A percentile compares a stretch with the other conserved stretches of the same genome.
Conservation (phyloP, 2,113 vertebrate species). For the Pheucticus melanocephalus region DNA sequence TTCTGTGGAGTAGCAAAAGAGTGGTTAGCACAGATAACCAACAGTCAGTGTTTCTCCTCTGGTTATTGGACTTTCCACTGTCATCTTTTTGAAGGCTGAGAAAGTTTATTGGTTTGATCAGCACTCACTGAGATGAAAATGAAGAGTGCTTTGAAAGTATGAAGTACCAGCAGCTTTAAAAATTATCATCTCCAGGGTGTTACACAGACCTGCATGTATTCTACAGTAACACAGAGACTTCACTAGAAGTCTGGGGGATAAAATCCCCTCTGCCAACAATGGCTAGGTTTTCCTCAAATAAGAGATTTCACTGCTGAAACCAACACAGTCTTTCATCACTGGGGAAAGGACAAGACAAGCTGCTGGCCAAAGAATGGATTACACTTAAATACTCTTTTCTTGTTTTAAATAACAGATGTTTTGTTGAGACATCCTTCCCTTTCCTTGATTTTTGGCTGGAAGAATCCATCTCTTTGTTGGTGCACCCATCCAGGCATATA, state of each 20-base stretch:
- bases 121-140: constrained; percentile 40
- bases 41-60: neutral
- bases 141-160: constrained; percentile 1
- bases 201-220: neutral
- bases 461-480: neutral
- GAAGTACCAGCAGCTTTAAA: constrained; percentile 2
- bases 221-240: neutral
- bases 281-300: neutral
- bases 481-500: neutral
- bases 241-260: neutral
- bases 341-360: neutral
- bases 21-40: neutral
- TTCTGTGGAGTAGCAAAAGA: neutral
- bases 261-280: neutral
- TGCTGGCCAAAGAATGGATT: neutral
- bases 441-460: neutral
- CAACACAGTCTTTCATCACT: neutral
- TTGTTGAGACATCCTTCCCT: neutral
- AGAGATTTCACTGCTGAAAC: neutral
- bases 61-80: neutral
- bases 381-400: neutral
- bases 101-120: constrained; percentile 35
- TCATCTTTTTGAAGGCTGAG: constrained; percentile 1
- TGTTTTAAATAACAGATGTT: neutral
- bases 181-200: constrained; percentile 12